Percentiles rank a stretch among this genome's conserved stretches.
phyloP scores from a whole-genome alignment of 2,113 vertebrate species.

The Solea senegalensis region DNA sequence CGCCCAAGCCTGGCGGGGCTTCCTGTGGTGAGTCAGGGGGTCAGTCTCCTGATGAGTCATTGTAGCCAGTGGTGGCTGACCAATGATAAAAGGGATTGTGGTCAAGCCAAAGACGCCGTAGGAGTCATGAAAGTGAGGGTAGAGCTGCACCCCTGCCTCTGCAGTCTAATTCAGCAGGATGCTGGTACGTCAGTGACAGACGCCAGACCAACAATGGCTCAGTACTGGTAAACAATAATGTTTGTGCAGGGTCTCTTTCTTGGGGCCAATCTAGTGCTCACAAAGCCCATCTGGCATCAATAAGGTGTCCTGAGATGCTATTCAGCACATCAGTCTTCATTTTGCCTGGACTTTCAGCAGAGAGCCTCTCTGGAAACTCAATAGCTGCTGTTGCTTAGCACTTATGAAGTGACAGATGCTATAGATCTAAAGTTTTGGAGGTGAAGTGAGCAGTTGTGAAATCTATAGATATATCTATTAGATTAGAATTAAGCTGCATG shows the following conservation, averaged over 20 bases:
- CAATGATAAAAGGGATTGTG: slow-evolving; percentile 68
- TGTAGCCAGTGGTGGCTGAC: slow-evolving; percentile 68
- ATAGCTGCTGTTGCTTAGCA: slow-evolving; percentile 40
- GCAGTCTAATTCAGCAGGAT: slow-evolving; percentile 77
- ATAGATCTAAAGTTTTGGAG: slow-evolving; percentile 51
- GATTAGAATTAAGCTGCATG: slow-evolving; percentile 13
- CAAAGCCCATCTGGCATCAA: slow-evolving; percentile 79
- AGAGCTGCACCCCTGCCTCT: slow-evolving; percentile 67
- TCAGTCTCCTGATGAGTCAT: slow-evolving; percentile 71
- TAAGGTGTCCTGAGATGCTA: slow-evolving; percentile 70
- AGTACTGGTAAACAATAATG: slow-evolving; percentile 77
- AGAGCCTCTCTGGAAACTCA: slow-evolving; percentile 41
- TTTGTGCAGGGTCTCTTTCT: slow-evolving; percentile 81
- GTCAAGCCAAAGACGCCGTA: slow-evolving; percentile 53
- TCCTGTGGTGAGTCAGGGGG: slow-evolving; percentile 68
- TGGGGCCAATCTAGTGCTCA: slow-evolving; percentile 67
- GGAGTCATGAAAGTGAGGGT: slow-evolving; percentile 53
- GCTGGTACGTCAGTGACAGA: slow-evolving; percentile 59
- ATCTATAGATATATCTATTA: slow-evolving; percentile 18
- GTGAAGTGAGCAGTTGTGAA: slow-evolving; percentile 28
- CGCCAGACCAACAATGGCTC: slow-evolving; percentile 63
- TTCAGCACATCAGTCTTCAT: slow-evolving; percentile 72
- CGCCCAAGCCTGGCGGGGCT: slow-evolving; percentile 48
- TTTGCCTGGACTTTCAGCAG: slow-evolving; percentile 50
- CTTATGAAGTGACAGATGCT: slow-evolving; percentile 65